A percentile compares a stretch with the other conserved stretches of the same genome.
These are phyloP conservation scores for Merluccius polli DNA, from an alignment of 2,797 vertebrate species.

Conservation along the genomic window DNA sequence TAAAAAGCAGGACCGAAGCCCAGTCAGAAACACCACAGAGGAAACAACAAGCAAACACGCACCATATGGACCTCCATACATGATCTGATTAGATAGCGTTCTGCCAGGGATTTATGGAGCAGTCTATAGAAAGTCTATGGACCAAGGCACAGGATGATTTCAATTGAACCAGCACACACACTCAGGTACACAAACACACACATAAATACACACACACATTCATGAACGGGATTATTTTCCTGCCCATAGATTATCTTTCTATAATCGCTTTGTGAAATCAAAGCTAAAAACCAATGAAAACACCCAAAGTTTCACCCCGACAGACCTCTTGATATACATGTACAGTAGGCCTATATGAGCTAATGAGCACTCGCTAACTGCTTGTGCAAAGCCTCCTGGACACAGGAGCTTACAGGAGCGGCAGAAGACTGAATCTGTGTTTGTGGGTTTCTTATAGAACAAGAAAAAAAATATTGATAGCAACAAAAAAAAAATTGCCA, in stretches of 20 bases:
- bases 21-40: slow-evolving; percentile 41
- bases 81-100: slow-evolving; percentile 51
- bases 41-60: slow-evolving; percentile 23
- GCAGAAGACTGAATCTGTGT: neutral
- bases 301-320: slow-evolving; percentile 20
- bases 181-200: slow-evolving; percentile 7
- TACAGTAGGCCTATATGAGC: neutral
- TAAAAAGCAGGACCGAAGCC: neutral
- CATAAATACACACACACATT: slow-evolving; percentile 5
- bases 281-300: slow-evolving; percentile 38
- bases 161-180: slow-evolving; percentile 20
- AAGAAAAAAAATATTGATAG: neutral
- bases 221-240: slow-evolving; percentile 56
- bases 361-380: too few species aligned
- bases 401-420: too few species aligned
- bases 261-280: slow-evolving; percentile 62
- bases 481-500: too few species aligned
- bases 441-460: neutral
- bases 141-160: slow-evolving; percentile 23
- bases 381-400: too few species aligned
- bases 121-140: slow-evolving; percentile 36
- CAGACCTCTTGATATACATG: slow-evolving; percentile 10
- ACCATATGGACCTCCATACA: slow-evolving; percentile 42
- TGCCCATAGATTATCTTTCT: slow-evolving; percentile 62
- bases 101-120: slow-evolving; percentile 40